Evolutionary conservation across 2,888 invertebrate species (phyloP), one percentile per base, ranked within the genome.

Genomic region (Melinopterus prodromus): DNA sequence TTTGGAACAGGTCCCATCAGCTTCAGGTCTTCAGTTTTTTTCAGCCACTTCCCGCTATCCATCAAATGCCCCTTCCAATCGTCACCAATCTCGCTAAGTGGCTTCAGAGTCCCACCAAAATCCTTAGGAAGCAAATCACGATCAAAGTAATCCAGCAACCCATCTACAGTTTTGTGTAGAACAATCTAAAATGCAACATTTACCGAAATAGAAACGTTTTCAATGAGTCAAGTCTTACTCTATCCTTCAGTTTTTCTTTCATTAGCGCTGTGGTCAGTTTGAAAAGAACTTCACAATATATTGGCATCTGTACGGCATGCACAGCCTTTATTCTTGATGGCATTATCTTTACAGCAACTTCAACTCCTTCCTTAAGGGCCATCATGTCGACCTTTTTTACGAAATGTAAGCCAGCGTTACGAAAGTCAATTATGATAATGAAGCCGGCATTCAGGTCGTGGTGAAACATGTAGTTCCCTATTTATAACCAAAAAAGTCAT

Each of bases 1-100:
- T 76, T 76, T n/a, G 77, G 77, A 7, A 76, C 16, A 53, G 53
- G 7, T 53, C 77, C 77, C 16, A 15, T 15, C 14, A 76, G 26
- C 15, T 76, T 53, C 38, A 76, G 69, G n/a, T 53, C 38, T 16
- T 53, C 53, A 15, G 77, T 76, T 53, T 53, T 38, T 16, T 38
- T 6, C 9, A n/a, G 53, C 69, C 77, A 76, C 6, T 38, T 16
- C 7, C 12, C 7, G 38, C 38, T 76, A 6, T 76, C 15, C 15
- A 53, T 16, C 16, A 16, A 76, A 53, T n/a, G 38, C 6, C 69
- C 69, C 16, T 37, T 16, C 36, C 36, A 37, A 9, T 76, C 69
- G 1, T 69, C 16, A 6, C 16, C 38, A 12, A 16, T n/a, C n/a
- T 76, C 69, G 14, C 69, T 26, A 16, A 53, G 69, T 15, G 36